phyloP scores from a whole-genome alignment of 2,113 vertebrate species.

The Protobothrops mucrosquamatus region DNA sequence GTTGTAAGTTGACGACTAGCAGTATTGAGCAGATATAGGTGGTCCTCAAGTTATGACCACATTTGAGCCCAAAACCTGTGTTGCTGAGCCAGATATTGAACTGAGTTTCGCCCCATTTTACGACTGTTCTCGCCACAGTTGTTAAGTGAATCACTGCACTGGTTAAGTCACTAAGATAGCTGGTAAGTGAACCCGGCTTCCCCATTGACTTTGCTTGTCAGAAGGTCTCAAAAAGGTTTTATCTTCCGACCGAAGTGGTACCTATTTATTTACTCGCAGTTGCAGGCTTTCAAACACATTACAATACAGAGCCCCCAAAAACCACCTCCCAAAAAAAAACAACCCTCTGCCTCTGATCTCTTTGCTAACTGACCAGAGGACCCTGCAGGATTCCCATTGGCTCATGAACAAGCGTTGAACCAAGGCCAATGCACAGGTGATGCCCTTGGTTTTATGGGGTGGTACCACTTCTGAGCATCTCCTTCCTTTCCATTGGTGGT shows the following conservation, averaged over 20 bases:
- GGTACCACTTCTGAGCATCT: rapidly evolving
- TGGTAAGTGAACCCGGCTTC: too few species aligned
- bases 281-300: not conserved
- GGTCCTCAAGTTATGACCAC: too few species aligned
- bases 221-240: not conserved
- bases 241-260: not conserved
- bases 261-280: not conserved
- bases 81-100: too few species aligned
- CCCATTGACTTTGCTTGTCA: too few species aligned
- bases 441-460: not conserved
- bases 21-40: too few species aligned
- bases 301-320: not conserved
- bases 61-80: too few species aligned
- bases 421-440: not conserved
- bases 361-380: not conserved
- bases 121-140: too few species aligned
- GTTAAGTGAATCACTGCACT: too few species aligned
- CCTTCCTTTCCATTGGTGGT: not conserved
- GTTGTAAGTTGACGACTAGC: too few species aligned
- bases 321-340: not conserved
- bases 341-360: not conserved
- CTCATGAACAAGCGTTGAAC: not conserved
- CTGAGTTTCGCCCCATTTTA: too few species aligned
- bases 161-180: too few species aligned
- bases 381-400: not conserved